Evolutionary conservation across 2,113 vertebrate species (phyloP), one percentile per base, ranked within the genome.

Genomic region (Corythaeola cristata): DNA sequence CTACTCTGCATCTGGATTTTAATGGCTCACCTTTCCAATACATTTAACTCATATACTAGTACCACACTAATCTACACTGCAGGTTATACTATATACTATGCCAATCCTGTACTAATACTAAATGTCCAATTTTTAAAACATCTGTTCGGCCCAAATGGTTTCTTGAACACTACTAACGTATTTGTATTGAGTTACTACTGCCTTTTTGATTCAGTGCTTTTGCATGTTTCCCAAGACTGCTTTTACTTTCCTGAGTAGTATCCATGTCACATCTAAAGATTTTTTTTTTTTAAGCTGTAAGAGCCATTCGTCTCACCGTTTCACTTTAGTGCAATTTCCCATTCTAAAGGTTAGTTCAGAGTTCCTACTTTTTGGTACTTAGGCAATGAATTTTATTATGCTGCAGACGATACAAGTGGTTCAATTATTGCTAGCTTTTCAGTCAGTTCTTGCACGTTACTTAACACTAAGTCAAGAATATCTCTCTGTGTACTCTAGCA

Each of bases 401-500:
- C 92, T 47, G 59, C 56, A 77, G 72, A 6, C 68, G 64, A n/a
- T 26, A 59, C 47, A 68, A 94, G 73, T 24, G 72, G 60, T 63
- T 94, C 60, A 39, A 39, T 67, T 45, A 23, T 4, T 60, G 68
- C 53, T 33, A 33, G 60, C 66, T 92, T 52, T 69, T 74, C 76
- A 96, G 62, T 30, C 77, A 78, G 73, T 6, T 76, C 79, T 89
- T 68, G 79, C 53, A 64, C 77, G 39, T 87, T 93, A 81, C 92
- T 88, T 93, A 67, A 78, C 8, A 18, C 69, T 7, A 88, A 91
- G 59, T 71, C 75, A 85, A 80, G 60, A 73, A 67, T 47, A 66
- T 41, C 58, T 71, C 27, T 59, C 69, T 93, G 88, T 95, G 95
- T 92, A 68, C 95, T 89, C 16, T 32, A 64, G 96, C 15, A 94